A percentile compares a stretch with the other conserved stretches of the same genome.
phyloP scores from a whole-genome alignment of 2,797 vertebrate species.

The Eulemur mongoz region DNA sequence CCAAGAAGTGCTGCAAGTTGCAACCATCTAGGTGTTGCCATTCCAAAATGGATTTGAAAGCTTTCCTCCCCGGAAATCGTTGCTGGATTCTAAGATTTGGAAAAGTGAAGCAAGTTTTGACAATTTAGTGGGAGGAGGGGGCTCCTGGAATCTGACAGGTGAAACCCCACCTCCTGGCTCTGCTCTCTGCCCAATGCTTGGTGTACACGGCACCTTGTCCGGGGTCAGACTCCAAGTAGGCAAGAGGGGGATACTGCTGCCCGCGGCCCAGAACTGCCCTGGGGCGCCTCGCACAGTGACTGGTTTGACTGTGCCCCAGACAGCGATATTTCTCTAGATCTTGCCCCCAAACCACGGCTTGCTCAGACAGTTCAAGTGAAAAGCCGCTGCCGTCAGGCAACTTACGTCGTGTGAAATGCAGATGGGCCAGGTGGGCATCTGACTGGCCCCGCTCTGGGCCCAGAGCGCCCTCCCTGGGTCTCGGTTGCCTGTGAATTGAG shows the following conservation, averaged over 20 bases:
- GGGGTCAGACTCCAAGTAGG: rapidly evolving
- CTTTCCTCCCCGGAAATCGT: background rate
- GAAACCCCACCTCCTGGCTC: too few species aligned
- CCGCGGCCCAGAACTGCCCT: background rate
- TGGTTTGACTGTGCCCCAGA: background rate
- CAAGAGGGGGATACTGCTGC: background rate
- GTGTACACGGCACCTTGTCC: rapidly evolving
- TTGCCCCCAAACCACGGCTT: background rate
- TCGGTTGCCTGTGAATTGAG: background rate
- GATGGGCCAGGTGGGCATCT: rapidly evolving
- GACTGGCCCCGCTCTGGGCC: background rate
- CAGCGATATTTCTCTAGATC: background rate
- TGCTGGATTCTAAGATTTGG: background rate
- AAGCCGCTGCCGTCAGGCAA: background rate
- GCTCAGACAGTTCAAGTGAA: background rate
- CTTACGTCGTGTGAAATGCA: rapidly evolving
- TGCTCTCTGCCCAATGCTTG: background rate
- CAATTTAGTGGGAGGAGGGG: background rate
- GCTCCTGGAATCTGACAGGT: rapidly evolving
- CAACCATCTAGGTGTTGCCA: background rate
- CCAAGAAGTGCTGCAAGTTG: rapidly evolving
- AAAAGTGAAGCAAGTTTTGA: background rate
- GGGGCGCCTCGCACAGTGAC: rapidly evolving
- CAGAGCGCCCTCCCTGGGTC: background rate
- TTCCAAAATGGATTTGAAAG: background rate